Evolutionary conservation across 2,113 vertebrate genomes (phyloP), one percentile per base, ranked within the genome.

Genomic region (Takifugu bimaculatus): DNA sequence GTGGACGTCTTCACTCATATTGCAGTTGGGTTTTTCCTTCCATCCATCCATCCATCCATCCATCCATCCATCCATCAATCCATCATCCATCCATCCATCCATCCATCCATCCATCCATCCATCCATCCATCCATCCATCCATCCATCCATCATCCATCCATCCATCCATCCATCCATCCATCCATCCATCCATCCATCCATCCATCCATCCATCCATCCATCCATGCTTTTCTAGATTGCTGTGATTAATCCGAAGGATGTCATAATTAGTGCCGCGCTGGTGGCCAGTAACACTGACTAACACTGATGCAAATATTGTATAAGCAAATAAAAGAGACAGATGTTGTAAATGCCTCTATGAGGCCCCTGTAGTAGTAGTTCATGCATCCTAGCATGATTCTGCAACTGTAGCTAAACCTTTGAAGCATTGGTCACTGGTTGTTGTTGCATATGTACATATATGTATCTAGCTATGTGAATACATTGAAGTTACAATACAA

Each of bases 341-440:
- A 81, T 86, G 70, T 76, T 82, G 59, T 79, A 77, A 84, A 75
- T 80, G 77, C 88, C 88, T 90, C 89, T 85, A 78, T 91, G 89
- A 90, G 89, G 90, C 77, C 74, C 77, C 61, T 77, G 55, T 76
- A 84, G 83, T 81, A 85, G 63, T 72, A 72, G 72, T 70, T 52
- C 70, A 76, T 74, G 62, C 64, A 76, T 80, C 64, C 70, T 73
- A 83, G 86, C 85, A 90, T 86, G 84, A 87, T 90, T 88, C 82
- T 88, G 72, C 88, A 20, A 20, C 20, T 20, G 20, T 89, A 89
- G 87, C 89, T 82, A 72, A 57, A 80, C 76, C 69, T 83, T 68
- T 57, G 25, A 80, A 74, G 62, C 61, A 68, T 77, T 63, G 50
- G 58, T 59, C 53, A 54, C 55, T 75, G 9, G 57, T 67, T 65